Base-by-base conservation (phyloP, 2,888 invertebrate species). In the Megalurothrips usitatus region DNA sequence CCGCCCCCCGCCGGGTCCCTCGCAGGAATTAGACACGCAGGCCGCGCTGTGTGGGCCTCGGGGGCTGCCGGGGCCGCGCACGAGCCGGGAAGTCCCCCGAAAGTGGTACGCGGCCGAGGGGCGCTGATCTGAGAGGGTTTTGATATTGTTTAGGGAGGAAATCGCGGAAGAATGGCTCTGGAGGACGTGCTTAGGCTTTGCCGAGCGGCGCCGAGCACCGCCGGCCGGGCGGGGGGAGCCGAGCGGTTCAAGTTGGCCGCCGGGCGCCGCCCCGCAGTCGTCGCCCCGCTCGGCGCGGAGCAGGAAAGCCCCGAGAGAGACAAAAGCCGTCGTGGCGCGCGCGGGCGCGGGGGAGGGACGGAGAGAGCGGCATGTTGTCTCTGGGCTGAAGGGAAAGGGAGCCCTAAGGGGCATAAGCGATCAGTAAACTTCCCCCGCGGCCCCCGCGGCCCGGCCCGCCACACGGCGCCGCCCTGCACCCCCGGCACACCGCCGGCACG, bases 121-220 rank as follows among this genome's bases (percentile, higher is more conserved):
- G 58, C 58, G 58, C 58, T 58, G 58, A 58, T 58, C 68, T 75
- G 68, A 75, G 68, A 26, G 68, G 68, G 68, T 75, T 75, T 75
- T 75, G 68, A 75, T 75, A 75, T 75, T 75, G 68, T 75, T 75
- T 75, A 75, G 68, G 68, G 68, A 75, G 68, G 68, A 75, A 75
- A 75, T 75, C 68, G 68, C 68, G 68, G 68, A 75, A 75, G 68
- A 75, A 75, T 75, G 68, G 68, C 68, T 23, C 23, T 75, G 8
- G 23, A 75, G 68, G 68, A 75, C 68, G 68, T 75, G 68, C 68
- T 58, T 58, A 58, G 58, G 58, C 34, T 43, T 43, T 43, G 34
- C 34, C 34, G 58, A 58, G 58, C 14, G 58, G 58, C 9, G 52
- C 52, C 14, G 52, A n/a, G n/a, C n/a, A n/a, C n/a, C n/a, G n/a